Evolutionary conservation across 2,113 vertebrate species (phyloP).

Genomic region (Rhinoderma darwinii): DNA sequence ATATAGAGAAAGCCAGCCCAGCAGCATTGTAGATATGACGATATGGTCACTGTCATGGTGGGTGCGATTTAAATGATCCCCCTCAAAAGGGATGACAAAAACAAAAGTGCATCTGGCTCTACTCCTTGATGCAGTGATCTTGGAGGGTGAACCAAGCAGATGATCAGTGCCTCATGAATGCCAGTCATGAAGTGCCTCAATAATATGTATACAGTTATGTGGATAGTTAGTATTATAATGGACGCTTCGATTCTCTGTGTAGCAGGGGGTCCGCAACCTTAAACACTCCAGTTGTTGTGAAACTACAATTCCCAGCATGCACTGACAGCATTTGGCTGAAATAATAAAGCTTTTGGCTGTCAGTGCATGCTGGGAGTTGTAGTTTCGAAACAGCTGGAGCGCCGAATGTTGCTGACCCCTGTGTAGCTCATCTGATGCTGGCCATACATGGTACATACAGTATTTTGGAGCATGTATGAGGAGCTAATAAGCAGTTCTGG

Average conservation of each 20-base stretch:
- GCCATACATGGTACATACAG: not conserved
- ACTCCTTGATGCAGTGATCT: not conserved
- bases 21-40: not conserved
- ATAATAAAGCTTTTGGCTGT: no score
- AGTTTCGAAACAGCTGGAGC: no score
- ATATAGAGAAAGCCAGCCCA: not conserved
- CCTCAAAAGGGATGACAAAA: not conserved
- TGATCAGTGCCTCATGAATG: not conserved
- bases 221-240: not conserved
- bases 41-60: not conserved
- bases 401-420: no score
- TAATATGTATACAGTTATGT: not conserved
- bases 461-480: not conserved
- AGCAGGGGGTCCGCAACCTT: no score
- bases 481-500: not conserved
- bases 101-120: not conserved
- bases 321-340: no score
- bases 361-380: no score
- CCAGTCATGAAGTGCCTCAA: slow-evolving; percentile 16
- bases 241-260: not conserved
- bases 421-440: not conserved
- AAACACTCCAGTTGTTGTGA: no score
- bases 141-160: not conserved
- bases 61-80: not conserved
- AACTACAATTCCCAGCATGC: no score